Evolutionary conservation across 2,797 vertebrate species (phyloP).

Genomic region (Melanotaenia trifasciata): DNA sequence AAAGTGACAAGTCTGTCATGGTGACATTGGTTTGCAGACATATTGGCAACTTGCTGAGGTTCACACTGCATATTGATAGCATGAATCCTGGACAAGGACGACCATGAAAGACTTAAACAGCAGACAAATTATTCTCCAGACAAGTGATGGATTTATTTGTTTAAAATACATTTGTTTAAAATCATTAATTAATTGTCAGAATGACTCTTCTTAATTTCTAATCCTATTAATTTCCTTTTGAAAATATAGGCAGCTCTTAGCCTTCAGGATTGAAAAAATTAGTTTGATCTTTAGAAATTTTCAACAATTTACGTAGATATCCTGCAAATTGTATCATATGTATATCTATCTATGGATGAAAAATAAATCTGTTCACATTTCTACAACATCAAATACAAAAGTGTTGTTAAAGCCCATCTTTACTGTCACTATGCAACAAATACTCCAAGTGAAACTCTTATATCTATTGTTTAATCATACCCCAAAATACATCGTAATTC

Average conservation of each 20-base stretch:
- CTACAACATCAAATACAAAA: neutral
- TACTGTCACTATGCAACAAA: too few species aligned
- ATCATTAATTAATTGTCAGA: neutral
- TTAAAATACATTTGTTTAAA: neutral
- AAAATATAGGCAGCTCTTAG: neutral
- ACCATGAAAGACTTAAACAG: conserved; percentile 14
- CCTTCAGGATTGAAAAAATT: neutral
- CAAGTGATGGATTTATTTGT: neutral
- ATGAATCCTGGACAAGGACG: conserved; percentile 30
- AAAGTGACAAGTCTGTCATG: conserved; percentile 46
- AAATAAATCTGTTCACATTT: neutral
- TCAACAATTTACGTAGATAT: neutral
- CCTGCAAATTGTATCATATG: too few species aligned
- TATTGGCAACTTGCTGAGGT: conserved; percentile 54
- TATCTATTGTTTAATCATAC: too few species aligned
- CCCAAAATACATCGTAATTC: too few species aligned
- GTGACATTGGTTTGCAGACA: conserved; percentile 52
- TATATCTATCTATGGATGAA: neutral
- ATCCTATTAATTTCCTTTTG: neutral
- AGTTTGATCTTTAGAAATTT: neutral
- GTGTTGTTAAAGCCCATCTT: neutral
- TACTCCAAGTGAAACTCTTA: too few species aligned
- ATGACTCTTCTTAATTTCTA: neutral
- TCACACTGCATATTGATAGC: conserved; percentile 52
- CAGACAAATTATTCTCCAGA: neutral